Base-by-base conservation (phyloP, 2,797 vertebrate species). In the Gallinago nigripennis region DNA sequence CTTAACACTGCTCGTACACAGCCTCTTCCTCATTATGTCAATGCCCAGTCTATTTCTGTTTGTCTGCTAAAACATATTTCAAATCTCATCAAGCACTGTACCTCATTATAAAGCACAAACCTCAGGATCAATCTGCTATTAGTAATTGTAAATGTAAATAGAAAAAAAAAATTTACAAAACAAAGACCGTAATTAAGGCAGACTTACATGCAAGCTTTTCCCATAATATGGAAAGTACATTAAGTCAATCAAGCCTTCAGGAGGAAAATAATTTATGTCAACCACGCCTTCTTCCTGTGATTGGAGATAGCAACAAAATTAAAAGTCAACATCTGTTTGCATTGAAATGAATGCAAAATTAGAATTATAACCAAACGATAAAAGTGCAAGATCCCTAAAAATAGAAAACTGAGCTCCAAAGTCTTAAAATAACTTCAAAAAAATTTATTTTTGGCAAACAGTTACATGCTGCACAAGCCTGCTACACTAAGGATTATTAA, bases 221-320 rank as follows among this genome's bases (percentile, higher is more conserved):
- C 99, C 99, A 31, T 99, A 99, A 92, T 99, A 99, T 1, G 99
- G 99, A 93, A 98, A 99, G 96, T 99, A 99, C 98, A 98, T 99
- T 97, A 98, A 98, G 92, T 99, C 99, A 94, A 99, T 95, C 7
- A 45, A 82, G 54, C 98, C 99, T 50, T 96, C 83, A 15, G 69
- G 2, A 37, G 99, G 99, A 95, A 98, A 99, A 93, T 98, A 98
- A 76, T 88, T 91, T 97, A 99, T 97, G 90, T 89, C 63, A 90
- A 98, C 86, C 17, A 69, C 85, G 28, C 72, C 95, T 94, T 97
- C 96, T 95, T 98, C 98, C 99, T 99, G 83, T 30, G 75, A 91
- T 92, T 92, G 61, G 90, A 97, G 89, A 92, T 57, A 94, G 65
- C 51, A 95, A 76, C 92, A 94, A 41, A 95, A 93, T 41, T 5